These are phyloP conservation scores for Empidonax traillii DNA, from an alignment of 2,113 vertebrate species.

Conservation along the genomic window DNA sequence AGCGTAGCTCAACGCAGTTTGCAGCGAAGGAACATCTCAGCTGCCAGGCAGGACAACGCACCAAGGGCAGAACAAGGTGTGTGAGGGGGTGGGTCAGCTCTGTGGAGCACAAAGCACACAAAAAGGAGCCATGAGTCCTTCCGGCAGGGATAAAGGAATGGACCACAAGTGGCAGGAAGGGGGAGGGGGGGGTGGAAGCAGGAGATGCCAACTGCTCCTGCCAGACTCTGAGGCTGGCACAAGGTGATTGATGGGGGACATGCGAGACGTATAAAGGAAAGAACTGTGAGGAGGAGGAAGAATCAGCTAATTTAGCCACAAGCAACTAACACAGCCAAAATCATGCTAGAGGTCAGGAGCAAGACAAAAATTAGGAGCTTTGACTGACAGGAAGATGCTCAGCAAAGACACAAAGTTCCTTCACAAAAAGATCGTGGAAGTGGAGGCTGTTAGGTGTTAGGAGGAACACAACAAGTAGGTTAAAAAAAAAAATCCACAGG, in stretches of 20 bases:
- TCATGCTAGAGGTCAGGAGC: not conserved
- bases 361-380: not conserved
- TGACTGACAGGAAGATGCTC: not conserved
- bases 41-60: accelerated
- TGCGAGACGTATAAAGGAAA: not conserved
- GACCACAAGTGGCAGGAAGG: not conserved
- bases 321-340: not conserved
- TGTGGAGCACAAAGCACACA: not conserved
- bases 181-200: not conserved
- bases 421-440: not conserved
- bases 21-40: not conserved
- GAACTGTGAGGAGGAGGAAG: not conserved
- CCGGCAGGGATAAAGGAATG: not conserved
- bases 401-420: not conserved
- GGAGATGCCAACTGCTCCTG: not conserved
- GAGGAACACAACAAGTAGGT: not conserved
- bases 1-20: accelerated
- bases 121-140: not conserved
- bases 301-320: not conserved
- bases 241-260: not conserved
- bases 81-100: not conserved
- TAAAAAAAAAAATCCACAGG: not conserved
- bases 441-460: not conserved
- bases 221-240: not conserved
- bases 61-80: not conserved